Conservation (phyloP, 2,113 vertebrate species). For the Corythoichthys haematopterus region DNA sequence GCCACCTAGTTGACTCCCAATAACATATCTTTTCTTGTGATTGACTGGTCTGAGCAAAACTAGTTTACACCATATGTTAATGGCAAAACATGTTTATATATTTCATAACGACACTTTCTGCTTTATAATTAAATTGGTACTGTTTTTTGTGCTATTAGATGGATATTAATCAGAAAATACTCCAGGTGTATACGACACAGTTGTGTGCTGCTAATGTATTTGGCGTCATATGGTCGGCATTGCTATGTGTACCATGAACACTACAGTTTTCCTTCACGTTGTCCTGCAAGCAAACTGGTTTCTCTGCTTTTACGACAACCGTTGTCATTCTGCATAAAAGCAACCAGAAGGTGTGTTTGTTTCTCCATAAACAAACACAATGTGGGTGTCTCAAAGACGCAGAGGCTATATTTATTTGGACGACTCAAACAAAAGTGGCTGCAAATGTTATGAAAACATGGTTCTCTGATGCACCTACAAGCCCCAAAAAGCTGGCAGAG, state of each 20-base stretch:
- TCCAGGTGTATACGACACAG: no score
- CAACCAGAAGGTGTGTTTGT: conserved; percentile 25
- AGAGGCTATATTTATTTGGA: conserved; percentile 26
- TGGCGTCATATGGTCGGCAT: not conserved
- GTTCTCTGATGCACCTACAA: conserved; percentile 24
- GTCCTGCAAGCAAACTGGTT: not conserved
- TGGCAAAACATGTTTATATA: not conserved
- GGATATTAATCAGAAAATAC: no score
- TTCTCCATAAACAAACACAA: conserved; percentile 46
- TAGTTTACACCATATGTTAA: no score
- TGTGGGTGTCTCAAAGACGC: conserved; percentile 53
- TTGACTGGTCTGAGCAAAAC: no score
- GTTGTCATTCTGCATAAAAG: conserved; percentile 5
- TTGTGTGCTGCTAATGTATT: not conserved
- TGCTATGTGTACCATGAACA: no score
- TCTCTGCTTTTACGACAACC: not conserved
- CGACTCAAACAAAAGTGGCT: conserved; percentile 23
- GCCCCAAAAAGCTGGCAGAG: conserved; percentile 8
- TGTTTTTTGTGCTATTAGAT: no score
- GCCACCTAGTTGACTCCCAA: no score
- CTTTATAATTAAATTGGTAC: no score
- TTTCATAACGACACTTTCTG: not conserved
- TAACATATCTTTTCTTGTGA: no score
- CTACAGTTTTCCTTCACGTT: not conserved
- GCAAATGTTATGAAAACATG: conserved; percentile 17